These are phyloP conservation scores for Melospiza georgiana DNA, from an alignment of 2,113 vertebrate species.

Conservation along the genomic window DNA sequence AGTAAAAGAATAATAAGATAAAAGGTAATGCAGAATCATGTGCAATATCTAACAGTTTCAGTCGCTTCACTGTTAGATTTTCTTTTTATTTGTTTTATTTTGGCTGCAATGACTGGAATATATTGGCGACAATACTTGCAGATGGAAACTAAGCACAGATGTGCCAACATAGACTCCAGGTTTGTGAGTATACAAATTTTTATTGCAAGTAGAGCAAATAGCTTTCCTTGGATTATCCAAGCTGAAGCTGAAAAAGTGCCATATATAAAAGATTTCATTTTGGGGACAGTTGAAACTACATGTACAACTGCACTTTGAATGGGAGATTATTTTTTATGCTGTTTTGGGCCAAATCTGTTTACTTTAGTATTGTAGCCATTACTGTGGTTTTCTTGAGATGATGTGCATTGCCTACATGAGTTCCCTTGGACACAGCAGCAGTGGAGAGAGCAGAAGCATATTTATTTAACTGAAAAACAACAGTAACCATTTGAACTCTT, in stretches of 20 bases:
- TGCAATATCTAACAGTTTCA: not conserved
- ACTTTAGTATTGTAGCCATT: not conserved
- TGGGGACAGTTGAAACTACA: not conserved
- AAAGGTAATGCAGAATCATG: not conserved
- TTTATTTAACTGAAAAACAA: not conserved
- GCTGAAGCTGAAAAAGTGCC: not conserved
- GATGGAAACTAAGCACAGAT: not conserved
- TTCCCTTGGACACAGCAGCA: not conserved
- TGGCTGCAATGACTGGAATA: not conserved
- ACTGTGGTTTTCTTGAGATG: not conserved
- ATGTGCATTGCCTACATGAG: not conserved
- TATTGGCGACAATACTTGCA: not conserved
- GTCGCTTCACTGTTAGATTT: not conserved
- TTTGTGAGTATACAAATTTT: not conserved
- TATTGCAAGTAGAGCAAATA: slow-evolving; percentile 8
- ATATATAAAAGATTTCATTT: not conserved
- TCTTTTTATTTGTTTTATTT: not conserved
- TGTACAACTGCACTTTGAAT: not conserved
- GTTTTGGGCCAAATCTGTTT: not conserved
- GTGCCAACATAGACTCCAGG: not conserved
- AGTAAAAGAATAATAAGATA: not conserved
- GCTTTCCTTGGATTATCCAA: not conserved
- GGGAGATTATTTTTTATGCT: not conserved
- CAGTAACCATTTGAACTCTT: not conserved
- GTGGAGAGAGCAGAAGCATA: not conserved